A percentile compares a stretch with the other conserved stretches of the same genome.
phyloP scores from a whole-genome alignment of 2,797 vertebrate species.

The Podargus strigoides region DNA sequence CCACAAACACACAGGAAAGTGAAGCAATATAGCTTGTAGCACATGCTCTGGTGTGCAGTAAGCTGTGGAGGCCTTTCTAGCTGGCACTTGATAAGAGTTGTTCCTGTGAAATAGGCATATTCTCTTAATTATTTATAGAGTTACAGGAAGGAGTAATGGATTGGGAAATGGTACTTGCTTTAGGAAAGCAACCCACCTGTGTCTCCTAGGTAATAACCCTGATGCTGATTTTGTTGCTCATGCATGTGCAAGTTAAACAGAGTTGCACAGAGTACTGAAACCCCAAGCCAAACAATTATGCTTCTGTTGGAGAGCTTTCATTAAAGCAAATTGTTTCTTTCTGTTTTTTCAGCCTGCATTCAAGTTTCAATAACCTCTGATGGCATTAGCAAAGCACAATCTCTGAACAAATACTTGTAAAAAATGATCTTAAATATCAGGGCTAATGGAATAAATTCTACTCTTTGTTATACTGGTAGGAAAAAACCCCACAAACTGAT shows the following conservation, averaged over 20 bases:
- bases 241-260: background rate
- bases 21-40: slow-evolving; percentile 19
- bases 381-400: background rate
- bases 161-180: slow-evolving; percentile 13
- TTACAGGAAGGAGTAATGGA: slow-evolving; percentile 20
- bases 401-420: background rate
- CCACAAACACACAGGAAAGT: background rate
- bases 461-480: background rate
- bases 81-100: slow-evolving; percentile 1
- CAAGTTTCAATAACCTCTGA: background rate
- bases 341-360: background rate
- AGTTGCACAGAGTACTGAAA: background rate
- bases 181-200: slow-evolving; percentile 4
- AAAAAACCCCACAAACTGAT: background rate
- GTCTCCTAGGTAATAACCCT: slow-evolving; percentile 18
- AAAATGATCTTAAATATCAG: background rate
- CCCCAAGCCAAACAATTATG: background rate
- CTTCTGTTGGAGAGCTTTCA: background rate
- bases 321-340: background rate
- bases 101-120: slow-evolving; percentile 11
- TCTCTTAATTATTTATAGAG: slow-evolving; percentile 49
- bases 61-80: slow-evolving; percentile 34
- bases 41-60: background rate
- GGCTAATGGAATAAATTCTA: background rate
- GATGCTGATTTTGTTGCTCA: background rate